phyloP scores from a whole-genome alignment of 2,797 vertebrate species.

The Orestias chungarensis region DNA sequence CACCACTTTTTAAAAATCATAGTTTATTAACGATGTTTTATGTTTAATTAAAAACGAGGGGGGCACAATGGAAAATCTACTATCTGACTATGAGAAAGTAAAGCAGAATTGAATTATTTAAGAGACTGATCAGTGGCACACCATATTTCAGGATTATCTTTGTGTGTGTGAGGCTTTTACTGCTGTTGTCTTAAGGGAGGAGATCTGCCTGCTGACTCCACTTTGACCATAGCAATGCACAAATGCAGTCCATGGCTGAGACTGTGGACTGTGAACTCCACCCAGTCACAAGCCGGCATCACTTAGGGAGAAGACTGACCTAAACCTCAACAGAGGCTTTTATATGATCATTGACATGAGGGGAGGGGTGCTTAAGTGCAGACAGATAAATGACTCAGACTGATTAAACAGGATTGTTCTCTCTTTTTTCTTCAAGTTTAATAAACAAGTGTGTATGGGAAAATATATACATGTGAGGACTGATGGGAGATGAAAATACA shows the following conservation, averaged over 20 bases:
- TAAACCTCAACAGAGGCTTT: not conserved
- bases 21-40: too few relatives aligned
- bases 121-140: not conserved
- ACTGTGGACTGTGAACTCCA: conserved; percentile 14
- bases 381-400: conserved; percentile 3
- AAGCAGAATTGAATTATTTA: conserved; percentile 24
- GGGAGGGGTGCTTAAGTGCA: not conserved
- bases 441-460: not conserved
- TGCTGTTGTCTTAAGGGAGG: not conserved
- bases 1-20: too few relatives aligned
- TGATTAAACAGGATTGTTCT: conserved; percentile 2
- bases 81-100: too few relatives aligned
- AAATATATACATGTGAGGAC: not conserved
- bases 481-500: not conserved
- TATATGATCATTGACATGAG: conserved; percentile 1
- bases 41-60: too few relatives aligned
- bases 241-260: conserved; percentile 2
- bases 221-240: conserved; percentile 5
- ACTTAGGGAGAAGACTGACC: not conserved
- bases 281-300: not conserved
- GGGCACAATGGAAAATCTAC: too few relatives aligned
- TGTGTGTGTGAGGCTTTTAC: conserved; percentile 11
- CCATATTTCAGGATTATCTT: not conserved
- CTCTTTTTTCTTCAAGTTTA: not conserved
- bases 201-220: conserved; percentile 10